A percentile compares a stretch with the other conserved stretches of the same genome.
Evolutionary conservation across 1,140 invertebrate genomes (phyloP).

Genomic region (Scylla paramamosain): DNA sequence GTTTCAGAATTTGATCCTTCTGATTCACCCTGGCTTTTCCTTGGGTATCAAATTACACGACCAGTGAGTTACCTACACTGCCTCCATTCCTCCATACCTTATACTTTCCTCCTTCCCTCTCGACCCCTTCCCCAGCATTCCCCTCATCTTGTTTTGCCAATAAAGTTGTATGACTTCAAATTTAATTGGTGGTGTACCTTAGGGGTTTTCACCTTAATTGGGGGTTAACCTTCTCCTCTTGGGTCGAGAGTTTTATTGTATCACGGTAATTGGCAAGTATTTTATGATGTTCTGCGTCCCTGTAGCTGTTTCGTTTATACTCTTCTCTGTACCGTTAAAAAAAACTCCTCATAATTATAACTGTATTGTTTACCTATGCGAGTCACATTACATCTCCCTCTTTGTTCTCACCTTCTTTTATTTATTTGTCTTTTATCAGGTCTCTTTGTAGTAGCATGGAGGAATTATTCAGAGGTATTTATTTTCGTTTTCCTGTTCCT

Average conservation of each 20-base stretch:
- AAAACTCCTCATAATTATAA: no score
- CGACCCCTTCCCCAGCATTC: background rate
- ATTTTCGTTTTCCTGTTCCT: background rate
- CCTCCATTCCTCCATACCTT: background rate
- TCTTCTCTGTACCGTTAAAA: no score
- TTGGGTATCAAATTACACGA: background rate
- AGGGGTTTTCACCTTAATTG: slow-evolving; percentile 62
- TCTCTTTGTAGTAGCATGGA: no score
- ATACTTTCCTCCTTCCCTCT: background rate
- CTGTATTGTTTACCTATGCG: no score
- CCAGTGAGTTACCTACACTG: background rate
- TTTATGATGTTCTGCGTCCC: slow-evolving; percentile 12
- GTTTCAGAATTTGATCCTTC: no score
- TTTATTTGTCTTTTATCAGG: background rate
- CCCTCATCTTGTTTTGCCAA: slow-evolving; percentile 59
- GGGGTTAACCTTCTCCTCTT: slow-evolving; percentile 60
- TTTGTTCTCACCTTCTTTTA: background rate
- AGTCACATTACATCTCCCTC: background rate
- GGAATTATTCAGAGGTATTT: no score
- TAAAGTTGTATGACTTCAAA: slow-evolving; percentile 64
- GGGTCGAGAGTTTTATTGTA: slow-evolving; percentile 64
- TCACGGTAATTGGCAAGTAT: slow-evolving; percentile 54
- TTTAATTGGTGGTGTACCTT: slow-evolving; percentile 53
- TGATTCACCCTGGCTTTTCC: no score
- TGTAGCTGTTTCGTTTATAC: background rate